Evolutionary conservation across 2,797 vertebrate species (phyloP).

Genomic region (Mus caroli): DNA sequence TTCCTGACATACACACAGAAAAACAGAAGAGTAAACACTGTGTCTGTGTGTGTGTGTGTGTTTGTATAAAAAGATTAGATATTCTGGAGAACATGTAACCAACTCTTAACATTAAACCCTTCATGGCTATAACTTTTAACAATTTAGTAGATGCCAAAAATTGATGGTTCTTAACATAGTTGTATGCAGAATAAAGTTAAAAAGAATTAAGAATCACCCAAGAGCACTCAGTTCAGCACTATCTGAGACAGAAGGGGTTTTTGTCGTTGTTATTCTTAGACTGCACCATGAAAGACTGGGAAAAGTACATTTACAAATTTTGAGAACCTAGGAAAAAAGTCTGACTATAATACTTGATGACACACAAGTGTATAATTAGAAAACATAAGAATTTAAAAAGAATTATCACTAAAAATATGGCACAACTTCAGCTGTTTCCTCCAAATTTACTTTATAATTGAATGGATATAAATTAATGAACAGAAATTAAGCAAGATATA

Average conservation of each 20-base stretch:
- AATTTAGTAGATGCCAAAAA: constrained; percentile 74
- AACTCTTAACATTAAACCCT: constrained; percentile 74
- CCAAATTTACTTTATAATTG: constrained; percentile 85
- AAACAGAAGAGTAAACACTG: background rate
- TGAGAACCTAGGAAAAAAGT: constrained; percentile 85
- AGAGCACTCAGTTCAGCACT: constrained; percentile 64
- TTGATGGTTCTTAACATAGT: constrained; percentile 70
- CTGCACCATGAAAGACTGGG: constrained; percentile 73
- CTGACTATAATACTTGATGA: constrained; percentile 84
- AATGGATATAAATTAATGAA: constrained; percentile 83
- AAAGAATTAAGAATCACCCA: constrained; percentile 71
- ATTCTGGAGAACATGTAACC: constrained; percentile 56
- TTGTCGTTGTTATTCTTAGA: constrained; percentile 12
- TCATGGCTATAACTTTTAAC: constrained; percentile 77
- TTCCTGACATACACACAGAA: background rate
- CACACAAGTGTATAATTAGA: constrained; percentile 76
- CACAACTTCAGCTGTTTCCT: constrained; percentile 88
- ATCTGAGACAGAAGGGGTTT: background rate
- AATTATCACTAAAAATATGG: constrained; percentile 88
- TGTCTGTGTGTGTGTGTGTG: background rate
- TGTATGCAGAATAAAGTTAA: background rate
- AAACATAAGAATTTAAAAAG: constrained; percentile 87
- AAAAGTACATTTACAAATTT: constrained; percentile 87
- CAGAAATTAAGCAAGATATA: constrained; percentile 79
- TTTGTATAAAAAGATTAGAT: constrained; percentile 47